These are phyloP conservation scores for Eidolon helvum DNA, from an alignment of 2,113 vertebrate genomes.

Conservation along the genomic window DNA sequence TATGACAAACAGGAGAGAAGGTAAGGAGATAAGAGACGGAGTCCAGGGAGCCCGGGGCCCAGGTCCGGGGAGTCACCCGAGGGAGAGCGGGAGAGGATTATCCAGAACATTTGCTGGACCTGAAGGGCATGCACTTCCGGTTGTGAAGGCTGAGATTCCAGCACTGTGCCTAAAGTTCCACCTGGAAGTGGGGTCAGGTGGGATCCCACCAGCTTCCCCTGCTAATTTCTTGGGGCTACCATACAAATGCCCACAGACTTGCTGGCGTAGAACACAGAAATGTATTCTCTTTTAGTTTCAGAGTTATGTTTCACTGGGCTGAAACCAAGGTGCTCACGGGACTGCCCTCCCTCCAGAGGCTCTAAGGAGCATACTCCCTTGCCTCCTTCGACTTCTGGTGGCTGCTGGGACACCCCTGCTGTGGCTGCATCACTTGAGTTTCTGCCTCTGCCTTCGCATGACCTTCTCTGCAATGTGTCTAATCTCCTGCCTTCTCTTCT, in stretches of 20 bases:
- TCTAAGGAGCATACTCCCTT: too few species aligned
- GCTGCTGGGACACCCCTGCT: neutral
- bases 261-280: neutral
- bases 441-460: neutral
- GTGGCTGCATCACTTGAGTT: neutral
- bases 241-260: neutral
- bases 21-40: neutral
- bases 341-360: neutral
- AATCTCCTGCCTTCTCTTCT: neutral
- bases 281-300: neutral
- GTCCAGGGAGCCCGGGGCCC: neutral
- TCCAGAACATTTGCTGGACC: neutral
- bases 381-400: neutral
- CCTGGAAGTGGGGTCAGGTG: neutral
- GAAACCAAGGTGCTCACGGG: neutral
- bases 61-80: too few species aligned
- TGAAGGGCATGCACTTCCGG: neutral
- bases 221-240: neutral
- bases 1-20: neutral
- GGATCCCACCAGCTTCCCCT: neutral
- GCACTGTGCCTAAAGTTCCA: rapidly evolving
- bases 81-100: too few species aligned
- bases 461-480: neutral
- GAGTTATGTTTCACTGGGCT: neutral
- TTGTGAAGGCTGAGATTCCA: neutral